Percentiles rank a stretch among this genome's conserved stretches.
Conservation (phyloP, 1,140 invertebrate genomes). For the Drosophila prosaltans region DNA sequence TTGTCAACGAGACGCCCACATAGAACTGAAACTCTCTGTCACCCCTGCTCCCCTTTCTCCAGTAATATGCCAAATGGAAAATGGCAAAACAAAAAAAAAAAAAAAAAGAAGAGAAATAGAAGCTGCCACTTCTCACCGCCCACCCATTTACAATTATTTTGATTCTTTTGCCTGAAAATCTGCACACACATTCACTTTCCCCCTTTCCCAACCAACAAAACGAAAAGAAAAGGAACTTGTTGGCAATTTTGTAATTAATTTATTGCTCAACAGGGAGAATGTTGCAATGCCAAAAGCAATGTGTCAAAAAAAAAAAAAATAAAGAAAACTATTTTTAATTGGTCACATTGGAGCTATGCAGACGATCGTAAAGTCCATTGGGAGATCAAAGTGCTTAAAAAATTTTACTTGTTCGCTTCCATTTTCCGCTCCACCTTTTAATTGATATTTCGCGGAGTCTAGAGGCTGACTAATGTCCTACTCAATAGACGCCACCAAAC, state of each 20-base stretch:
- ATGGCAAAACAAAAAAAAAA: neutral
- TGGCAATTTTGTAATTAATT: slow-evolving; percentile 73
- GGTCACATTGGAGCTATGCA: slow-evolving; percentile 32
- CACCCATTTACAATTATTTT: slow-evolving; percentile 4
- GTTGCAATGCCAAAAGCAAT: slow-evolving; percentile 53
- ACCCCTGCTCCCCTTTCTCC: neutral
- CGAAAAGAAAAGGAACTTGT: neutral
- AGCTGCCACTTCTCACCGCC: slow-evolving; percentile 13
- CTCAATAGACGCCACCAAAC: slow-evolving; percentile 71
- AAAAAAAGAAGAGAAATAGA: neutral
- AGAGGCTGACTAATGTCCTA: slow-evolving; percentile 75
- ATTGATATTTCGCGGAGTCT: slow-evolving; percentile 71
- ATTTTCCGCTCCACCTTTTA: slow-evolving; percentile 63
- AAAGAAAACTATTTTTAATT: slow-evolving; percentile 77
- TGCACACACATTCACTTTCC: neutral
- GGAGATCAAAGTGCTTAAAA: slow-evolving; percentile 67
- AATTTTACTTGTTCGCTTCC: slow-evolving; percentile 52
- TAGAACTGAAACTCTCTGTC: neutral
- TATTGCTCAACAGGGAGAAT: slow-evolving; percentile 55
- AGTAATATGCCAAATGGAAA: slow-evolving; percentile 6
- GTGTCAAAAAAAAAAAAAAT: slow-evolving; percentile 50
- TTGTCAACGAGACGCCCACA: slow-evolving; percentile 55
- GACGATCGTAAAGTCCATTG: slow-evolving; percentile 64
- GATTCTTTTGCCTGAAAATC: slow-evolving; percentile 20
- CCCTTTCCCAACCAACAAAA: no score